Evolutionary conservation across 2,113 vertebrate species (phyloP).

Genomic region (Periophthalmus modestus): DNA sequence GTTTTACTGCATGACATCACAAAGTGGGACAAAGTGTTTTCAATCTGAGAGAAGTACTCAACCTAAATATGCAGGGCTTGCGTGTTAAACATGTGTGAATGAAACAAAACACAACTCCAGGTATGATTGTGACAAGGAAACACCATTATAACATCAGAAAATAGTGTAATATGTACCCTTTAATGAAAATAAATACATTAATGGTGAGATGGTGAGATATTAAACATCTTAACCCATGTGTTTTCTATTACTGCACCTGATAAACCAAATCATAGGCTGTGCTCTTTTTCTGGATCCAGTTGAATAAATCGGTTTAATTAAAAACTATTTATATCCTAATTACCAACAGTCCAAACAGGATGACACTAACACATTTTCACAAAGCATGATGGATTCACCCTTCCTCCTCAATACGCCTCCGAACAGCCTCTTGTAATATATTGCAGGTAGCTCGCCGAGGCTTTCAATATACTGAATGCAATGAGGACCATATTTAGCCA

Average conservation of each 20-base stretch:
- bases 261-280: neutral
- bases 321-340: conserved; percentile 24
- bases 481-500: conserved; percentile 43
- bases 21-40: too few species aligned
- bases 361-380: conserved; percentile 17
- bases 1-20: too few species aligned
- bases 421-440: conserved; percentile 18
- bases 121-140: too few species aligned
- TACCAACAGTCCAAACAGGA: conserved; percentile 12
- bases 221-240: neutral
- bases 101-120: too few species aligned
- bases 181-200: too few species aligned
- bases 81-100: too few species aligned
- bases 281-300: conserved; percentile 3
- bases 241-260: neutral
- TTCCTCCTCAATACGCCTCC: neutral
- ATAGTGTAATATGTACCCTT: too few species aligned
- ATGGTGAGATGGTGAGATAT: too few species aligned
- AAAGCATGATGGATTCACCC: neutral
- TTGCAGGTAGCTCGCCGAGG: conserved; percentile 32
- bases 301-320: conserved; percentile 17
- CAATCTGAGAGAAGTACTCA: too few species aligned
- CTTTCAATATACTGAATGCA: conserved; percentile 53
- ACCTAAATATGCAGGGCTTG: too few species aligned
- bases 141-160: too few species aligned